Conservation (phyloP, 1,140 invertebrate genomes). For the Aphaenogaster floridana region DNA sequence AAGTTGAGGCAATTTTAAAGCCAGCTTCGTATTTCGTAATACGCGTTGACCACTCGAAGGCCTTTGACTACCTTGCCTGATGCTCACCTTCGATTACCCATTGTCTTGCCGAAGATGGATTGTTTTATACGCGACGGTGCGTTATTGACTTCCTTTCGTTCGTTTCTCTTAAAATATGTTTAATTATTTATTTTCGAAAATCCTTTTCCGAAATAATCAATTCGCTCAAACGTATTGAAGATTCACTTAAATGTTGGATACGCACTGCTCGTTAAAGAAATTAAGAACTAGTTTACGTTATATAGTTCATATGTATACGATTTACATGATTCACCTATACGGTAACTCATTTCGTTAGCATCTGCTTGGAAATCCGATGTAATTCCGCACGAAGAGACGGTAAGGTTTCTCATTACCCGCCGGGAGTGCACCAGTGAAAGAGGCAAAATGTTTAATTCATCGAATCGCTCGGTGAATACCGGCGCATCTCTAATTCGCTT, state of each 20-base stretch:
- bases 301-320: not conserved
- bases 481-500: conserved; percentile 41
- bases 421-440: conserved; percentile 15
- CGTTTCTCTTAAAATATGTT: not conserved
- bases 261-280: not conserved
- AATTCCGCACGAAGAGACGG: conserved; percentile 2
- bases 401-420: not conserved
- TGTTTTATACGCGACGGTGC: not conserved
- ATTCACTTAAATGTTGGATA: not conserved
- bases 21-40: conserved; percentile 30
- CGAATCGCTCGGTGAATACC: not conserved
- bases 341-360: not conserved
- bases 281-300: not conserved
- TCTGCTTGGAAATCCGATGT: conserved; percentile 12
- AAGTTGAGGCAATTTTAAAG: not conserved
- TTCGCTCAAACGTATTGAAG: not conserved
- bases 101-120: conserved; percentile 33
- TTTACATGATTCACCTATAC: not conserved
- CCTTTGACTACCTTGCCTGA: conserved; percentile 28
- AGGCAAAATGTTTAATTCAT: conserved; percentile 65
- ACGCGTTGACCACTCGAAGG: not conserved
- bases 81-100: conserved; percentile 7
- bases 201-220: not conserved
- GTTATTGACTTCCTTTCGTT: not conserved
- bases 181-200: not conserved